These are phyloP conservation scores for Lottia scabra DNA, from an alignment of 2,888 invertebrate genomes.

Conservation along the genomic window DNA sequence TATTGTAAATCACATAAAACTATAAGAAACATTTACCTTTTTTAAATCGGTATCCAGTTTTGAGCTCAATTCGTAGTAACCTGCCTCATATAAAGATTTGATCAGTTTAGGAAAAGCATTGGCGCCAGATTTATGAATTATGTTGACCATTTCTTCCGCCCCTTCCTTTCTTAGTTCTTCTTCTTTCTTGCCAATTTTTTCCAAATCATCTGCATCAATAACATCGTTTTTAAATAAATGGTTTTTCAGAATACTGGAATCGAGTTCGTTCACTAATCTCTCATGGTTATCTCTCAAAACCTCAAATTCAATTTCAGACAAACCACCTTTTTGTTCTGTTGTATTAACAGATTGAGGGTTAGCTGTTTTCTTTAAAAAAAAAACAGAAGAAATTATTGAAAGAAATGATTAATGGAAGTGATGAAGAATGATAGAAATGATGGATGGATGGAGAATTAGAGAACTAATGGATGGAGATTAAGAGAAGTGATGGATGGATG, in stretches of 20 bases:
- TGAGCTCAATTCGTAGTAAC: background rate
- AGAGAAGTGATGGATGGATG: too few species aligned
- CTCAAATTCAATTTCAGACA: background rate
- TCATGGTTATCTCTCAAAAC: background rate
- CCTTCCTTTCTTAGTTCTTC: background rate
- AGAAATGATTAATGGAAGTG: too few species aligned
- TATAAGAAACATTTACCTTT: too few species aligned
- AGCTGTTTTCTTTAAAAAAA: too few species aligned
- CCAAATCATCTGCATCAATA: background rate
- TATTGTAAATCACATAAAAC: too few species aligned
- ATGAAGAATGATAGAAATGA: too few species aligned
- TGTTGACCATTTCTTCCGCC: background rate
- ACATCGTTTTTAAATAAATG: background rate
- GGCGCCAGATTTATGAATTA: background rate
- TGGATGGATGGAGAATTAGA: too few species aligned
- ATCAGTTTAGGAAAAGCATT: background rate
- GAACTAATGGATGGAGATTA: too few species aligned
- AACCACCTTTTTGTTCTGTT: background rate
- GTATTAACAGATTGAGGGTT: background rate
- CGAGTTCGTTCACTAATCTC: background rate
- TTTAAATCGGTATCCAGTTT: background rate
- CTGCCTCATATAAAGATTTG: background rate
- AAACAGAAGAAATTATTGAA: too few species aligned
- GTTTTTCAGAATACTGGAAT: background rate
- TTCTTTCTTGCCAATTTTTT: background rate